These are phyloP conservation scores for Caloenas nicobarica DNA, from an alignment of 2,113 vertebrate species.

Conservation along the genomic window DNA sequence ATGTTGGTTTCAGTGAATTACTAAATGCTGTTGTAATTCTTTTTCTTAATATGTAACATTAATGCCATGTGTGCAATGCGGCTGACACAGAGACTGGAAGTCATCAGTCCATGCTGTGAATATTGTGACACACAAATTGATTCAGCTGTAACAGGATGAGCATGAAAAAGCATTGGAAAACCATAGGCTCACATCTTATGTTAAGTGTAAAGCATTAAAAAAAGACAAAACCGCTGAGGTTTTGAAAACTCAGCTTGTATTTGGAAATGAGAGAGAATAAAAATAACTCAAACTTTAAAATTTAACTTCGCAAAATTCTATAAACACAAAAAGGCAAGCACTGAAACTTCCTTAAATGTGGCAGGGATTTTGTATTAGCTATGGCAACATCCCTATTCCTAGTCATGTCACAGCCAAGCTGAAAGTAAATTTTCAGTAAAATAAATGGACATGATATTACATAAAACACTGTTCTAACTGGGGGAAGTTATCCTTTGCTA, in stretches of 20 bases:
- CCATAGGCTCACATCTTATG: not conserved
- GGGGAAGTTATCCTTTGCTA: not conserved
- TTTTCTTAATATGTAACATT: not conserved
- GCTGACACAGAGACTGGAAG: not conserved
- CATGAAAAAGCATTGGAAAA: not conserved
- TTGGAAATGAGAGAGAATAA: not conserved
- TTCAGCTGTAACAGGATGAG: not conserved
- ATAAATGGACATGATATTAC: not conserved
- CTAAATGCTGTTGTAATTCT: not conserved
- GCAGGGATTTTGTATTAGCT: not conserved
- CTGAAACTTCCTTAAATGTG: not conserved
- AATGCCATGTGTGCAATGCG: not conserved
- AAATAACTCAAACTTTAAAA: not conserved
- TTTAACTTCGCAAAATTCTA: not conserved
- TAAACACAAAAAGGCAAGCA: not conserved
- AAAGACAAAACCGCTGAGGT: not conserved
- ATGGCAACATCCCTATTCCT: not conserved
- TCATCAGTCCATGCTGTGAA: constrained; percentile 8
- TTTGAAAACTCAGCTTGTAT: not conserved
- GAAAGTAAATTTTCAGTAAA: not conserved
- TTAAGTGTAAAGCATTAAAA: not conserved
- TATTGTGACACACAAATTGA: not conserved
- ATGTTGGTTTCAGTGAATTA: not conserved
- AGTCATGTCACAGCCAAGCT: not conserved
- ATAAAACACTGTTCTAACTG: not conserved